Evolutionary conservation across 1,140 invertebrate species (phyloP).

Genomic region (Hydropsyche tenuis): DNA sequence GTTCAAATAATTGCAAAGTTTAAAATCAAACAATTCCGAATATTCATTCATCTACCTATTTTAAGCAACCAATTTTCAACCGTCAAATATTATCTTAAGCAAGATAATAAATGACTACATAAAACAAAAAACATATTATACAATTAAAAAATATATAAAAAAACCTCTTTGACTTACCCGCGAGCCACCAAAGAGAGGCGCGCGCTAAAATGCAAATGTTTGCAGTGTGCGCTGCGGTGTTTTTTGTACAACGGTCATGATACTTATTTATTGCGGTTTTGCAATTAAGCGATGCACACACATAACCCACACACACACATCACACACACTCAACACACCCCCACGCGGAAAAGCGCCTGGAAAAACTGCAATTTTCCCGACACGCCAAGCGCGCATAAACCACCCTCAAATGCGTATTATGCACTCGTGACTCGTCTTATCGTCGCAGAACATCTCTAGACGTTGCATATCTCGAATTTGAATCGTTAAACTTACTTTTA

Average conservation of each 20-base stretch:
- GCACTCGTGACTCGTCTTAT: too few species aligned
- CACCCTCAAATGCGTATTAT: neutral
- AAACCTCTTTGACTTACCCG: neutral
- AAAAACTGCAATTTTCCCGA: constrained; percentile 11
- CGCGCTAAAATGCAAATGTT: constrained; percentile 47
- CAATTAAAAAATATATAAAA: neutral
- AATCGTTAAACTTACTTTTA: too few species aligned
- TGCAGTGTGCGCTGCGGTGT: constrained; percentile 33
- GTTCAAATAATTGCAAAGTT: too few species aligned
- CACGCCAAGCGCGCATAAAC: constrained; percentile 7
- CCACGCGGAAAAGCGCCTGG: neutral
- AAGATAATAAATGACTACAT: too few species aligned
- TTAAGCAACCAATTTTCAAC: too few species aligned
- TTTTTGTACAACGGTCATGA: constrained; percentile 39
- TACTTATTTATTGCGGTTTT: constrained; percentile 45
- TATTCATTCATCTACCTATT: too few species aligned
- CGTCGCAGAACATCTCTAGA: too few species aligned
- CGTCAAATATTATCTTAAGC: too few species aligned
- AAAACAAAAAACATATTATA: neutral
- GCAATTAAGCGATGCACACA: constrained; percentile 38
- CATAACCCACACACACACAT: neutral
- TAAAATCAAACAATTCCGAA: too few species aligned
- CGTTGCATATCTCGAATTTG: too few species aligned
- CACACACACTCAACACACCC: neutral
- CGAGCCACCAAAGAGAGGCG: constrained; percentile 35